phyloP scores from a whole-genome alignment of 1,140 invertebrate genomes.

The Hycleus cichorii region DNA sequence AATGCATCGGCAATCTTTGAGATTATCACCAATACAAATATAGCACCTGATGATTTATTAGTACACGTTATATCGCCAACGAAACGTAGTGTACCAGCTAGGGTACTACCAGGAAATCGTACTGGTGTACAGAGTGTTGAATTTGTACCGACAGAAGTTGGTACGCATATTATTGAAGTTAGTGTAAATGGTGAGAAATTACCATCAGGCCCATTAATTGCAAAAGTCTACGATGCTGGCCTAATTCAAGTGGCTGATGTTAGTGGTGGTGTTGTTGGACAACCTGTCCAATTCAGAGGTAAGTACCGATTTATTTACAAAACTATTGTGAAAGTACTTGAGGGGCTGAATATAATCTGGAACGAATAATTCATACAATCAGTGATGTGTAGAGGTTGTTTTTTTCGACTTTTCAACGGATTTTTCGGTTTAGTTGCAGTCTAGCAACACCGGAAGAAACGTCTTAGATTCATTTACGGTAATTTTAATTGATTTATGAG shows the following conservation, averaged over 20 bases:
- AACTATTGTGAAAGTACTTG: conserved; percentile 7
- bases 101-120: conserved; percentile 63
- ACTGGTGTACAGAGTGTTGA: conserved; percentile 78
- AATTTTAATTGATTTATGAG: background rate
- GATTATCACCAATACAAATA: conserved; percentile 55
- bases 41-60: conserved; percentile 43
- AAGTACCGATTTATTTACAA: conserved; percentile 21
- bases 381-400: too few relatives aligned
- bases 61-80: conserved; percentile 60
- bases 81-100: conserved; percentile 58
- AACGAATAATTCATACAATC: too few relatives aligned
- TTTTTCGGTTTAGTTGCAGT: too few relatives aligned
- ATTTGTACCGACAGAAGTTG: conserved; percentile 86
- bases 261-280: conserved; percentile 81
- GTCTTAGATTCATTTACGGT: too few relatives aligned
- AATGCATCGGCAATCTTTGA: conserved; percentile 80
- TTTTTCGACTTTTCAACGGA: too few relatives aligned
- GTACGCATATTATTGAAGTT: conserved; percentile 79
- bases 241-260: conserved; percentile 89
- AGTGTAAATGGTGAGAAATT: conserved; percentile 78
- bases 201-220: conserved; percentile 75
- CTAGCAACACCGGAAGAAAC: too few relatives aligned
- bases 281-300: conserved; percentile 91
- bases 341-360: too few relatives aligned
- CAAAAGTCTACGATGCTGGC: conserved; percentile 88